Percentiles rank a stretch among this genome's conserved stretches.
Conservation (phyloP, 1,140 invertebrate species). For the Scaptomyza montana region DNA sequence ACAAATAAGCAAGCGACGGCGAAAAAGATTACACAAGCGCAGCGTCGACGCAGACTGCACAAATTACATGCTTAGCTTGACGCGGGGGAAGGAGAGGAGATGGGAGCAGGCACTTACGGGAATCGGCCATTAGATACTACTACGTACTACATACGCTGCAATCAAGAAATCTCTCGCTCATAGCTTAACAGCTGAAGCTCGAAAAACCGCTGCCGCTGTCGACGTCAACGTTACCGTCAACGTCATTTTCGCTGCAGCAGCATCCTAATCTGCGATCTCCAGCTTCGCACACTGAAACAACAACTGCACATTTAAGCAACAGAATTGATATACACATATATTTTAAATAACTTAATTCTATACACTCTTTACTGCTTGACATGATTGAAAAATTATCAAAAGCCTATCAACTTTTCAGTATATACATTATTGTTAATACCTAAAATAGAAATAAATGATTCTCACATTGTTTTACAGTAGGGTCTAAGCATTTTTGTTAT, state of each 20-base stretch:
- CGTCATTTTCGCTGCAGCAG: conserved; percentile 39
- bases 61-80: conserved; percentile 47
- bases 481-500: too few relatives aligned
- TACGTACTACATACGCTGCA: conserved; percentile 37
- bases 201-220: conserved; percentile 3
- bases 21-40: conserved; percentile 75
- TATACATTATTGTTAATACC: too few relatives aligned
- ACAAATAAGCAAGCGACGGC: conserved; percentile 38
- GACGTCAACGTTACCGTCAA: neutral
- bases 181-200: conserved; percentile 23
- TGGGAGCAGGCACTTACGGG: neutral
- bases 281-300: conserved; percentile 18
- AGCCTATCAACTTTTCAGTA: neutral
- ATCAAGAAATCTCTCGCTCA: conserved; percentile 72
- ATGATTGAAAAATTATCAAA: neutral
- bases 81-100: neutral
- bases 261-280: conserved; percentile 26
- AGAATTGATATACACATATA: too few relatives aligned
- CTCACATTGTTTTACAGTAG: too few relatives aligned
- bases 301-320: neutral
- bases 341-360: too few relatives aligned
- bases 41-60: conserved; percentile 52
- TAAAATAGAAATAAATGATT: too few relatives aligned
- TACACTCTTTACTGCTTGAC: too few relatives aligned
- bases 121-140: conserved; percentile 62